Base-by-base conservation (phyloP, 2,797 vertebrate species). In the Phrynocephalus forsythii region DNA sequence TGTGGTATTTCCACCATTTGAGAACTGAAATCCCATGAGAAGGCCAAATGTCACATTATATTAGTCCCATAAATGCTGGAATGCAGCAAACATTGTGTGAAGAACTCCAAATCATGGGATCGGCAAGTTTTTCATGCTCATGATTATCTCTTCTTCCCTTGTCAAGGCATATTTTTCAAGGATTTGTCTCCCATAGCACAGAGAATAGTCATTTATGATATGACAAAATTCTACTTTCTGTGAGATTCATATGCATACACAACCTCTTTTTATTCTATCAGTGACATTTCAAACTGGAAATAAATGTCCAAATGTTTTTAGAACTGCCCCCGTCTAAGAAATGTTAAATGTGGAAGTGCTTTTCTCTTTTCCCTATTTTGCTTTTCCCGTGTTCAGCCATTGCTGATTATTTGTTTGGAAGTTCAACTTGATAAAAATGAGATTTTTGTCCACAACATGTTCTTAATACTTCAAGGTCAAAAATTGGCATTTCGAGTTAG, bases 1-100 rank as follows among this genome's bases (percentile, higher is more conserved):
- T 92, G 92, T 90, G 89, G 92, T 93, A 92, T 92, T 93, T 89
- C 79, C 73, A 93, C 88, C 93, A 93, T 82, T 91, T 89, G 90
- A 91, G 93, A 94, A 93, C 79, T 56, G 83, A 90, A 90, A 84
- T 91, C 84, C 84, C 87, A 91, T 33, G 89, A 90, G 84, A 92
- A 94, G 88, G 88, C 83, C 92, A 94, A 93, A 92, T 89, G 88
- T 88, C 5, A 1, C 81, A 81, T 86, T 93, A 81, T 89, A 90
- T 94, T 90, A 93, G 75, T 26, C 52, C 48, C 91, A 84, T 90
- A 93, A 93, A 95, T 84, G 90, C 48, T 90, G 94, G 84, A 95
- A 92, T 85, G 66, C 75, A 90, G 73, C 88, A 94, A 92, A 30
- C 91, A 86, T 84, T 94, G 90, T 89, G 87, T 93, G 90, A 84